A percentile compares a stretch with the other conserved stretches of the same genome.
Evolutionary conservation across 2,888 invertebrate species (phyloP).

Genomic region (Volucella inflata): DNA sequence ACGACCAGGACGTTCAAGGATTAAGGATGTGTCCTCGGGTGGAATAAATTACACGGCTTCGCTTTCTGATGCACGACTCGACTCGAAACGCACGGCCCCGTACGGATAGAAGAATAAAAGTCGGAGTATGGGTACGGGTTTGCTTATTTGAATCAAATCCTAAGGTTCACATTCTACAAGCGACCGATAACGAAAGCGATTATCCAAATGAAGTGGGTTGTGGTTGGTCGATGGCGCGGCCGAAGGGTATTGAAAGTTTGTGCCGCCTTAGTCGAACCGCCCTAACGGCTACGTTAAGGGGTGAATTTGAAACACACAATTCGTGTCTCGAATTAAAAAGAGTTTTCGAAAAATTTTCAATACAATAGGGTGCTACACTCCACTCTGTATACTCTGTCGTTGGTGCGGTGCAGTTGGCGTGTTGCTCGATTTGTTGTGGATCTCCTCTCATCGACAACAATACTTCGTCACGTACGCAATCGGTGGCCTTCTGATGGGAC

Average conservation of each 20-base stretch:
- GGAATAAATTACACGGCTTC: conserved; percentile 61
- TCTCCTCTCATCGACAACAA: conserved; percentile 19
- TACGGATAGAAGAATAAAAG: background rate
- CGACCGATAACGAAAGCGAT: conserved; percentile 51
- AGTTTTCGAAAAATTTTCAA: conserved; percentile 27
- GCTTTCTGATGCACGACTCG: conserved; percentile 16
- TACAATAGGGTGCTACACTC: conserved; percentile 19
- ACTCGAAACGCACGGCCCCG: conserved; percentile 27
- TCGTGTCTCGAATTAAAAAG: conserved; percentile 61
- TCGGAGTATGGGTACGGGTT: background rate
- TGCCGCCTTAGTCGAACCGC: background rate
- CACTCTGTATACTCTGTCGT: background rate
- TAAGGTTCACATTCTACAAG: background rate
- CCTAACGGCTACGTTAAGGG: background rate
- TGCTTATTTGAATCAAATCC: no score
- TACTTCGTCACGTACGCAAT: conserved; percentile 66
- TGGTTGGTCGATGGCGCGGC: conserved; percentile 25
- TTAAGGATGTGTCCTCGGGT: conserved; percentile 26
- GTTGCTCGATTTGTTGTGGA: conserved; percentile 17
- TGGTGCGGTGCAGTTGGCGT: conserved; percentile 15
- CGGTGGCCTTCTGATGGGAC: conserved; percentile 39
- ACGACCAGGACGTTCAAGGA: conserved; percentile 2
- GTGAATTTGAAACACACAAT: conserved; percentile 45
- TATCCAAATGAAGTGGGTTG: conserved; percentile 69
- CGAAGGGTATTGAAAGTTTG: conserved; percentile 27